Percentiles rank a stretch among this genome's conserved stretches.
Evolutionary conservation across 2,888 invertebrate genomes (phyloP).

Genomic region (Perizoma flavofasciatum): DNA sequence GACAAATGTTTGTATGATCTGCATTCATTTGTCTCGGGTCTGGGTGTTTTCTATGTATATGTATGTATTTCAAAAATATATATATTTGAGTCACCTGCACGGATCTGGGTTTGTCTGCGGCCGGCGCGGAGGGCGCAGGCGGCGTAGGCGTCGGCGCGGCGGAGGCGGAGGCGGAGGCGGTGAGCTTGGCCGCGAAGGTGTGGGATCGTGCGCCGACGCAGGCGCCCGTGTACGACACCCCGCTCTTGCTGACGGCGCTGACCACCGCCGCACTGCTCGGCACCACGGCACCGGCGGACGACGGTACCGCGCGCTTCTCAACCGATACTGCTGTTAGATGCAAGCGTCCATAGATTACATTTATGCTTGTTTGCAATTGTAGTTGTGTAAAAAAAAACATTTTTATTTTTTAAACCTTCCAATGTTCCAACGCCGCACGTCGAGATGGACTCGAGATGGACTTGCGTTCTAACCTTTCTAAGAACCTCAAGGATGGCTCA

Average conservation of each 20-base stretch:
- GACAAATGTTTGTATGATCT: no score
- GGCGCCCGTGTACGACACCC: constrained; percentile 78
- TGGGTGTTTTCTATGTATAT: no score
- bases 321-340: constrained; percentile 41
- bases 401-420: no score
- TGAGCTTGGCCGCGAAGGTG: constrained; percentile 90
- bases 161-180: constrained; percentile 64
- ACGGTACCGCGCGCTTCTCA: constrained; percentile 68
- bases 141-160: constrained; percentile 39
- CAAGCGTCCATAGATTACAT: no score
- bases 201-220: constrained; percentile 85
- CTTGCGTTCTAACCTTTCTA: no score
- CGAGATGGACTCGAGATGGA: no score
- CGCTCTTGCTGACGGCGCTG: constrained; percentile 53
- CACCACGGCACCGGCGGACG: constrained; percentile 35
- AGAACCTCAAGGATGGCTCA: no score
- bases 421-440: no score
- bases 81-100: constrained; percentile 39
- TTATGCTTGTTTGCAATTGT: no score
- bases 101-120: constrained; percentile 48
- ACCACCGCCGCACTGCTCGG: constrained; percentile 26
- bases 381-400: no score
- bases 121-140: neutral
- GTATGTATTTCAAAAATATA: no score
- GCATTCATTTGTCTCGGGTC: no score